phyloP scores from a whole-genome alignment of 1,140 invertebrate genomes.

The Pemphigus obesinymphae region DNA sequence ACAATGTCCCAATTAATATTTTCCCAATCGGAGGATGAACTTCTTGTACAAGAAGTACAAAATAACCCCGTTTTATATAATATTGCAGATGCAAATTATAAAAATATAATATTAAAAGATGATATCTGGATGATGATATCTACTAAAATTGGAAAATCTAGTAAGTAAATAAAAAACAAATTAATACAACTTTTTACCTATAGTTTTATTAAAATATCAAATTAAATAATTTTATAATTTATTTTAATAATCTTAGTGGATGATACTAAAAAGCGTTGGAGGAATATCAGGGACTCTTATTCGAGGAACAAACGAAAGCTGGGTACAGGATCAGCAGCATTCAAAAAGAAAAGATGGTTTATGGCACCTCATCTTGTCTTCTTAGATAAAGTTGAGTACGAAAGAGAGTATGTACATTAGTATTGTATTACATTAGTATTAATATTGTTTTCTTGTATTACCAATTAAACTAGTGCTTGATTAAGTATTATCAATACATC shows the following conservation, averaged over 20 bases:
- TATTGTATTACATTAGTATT: no score
- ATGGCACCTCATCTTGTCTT: not conserved
- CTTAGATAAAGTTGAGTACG: not conserved
- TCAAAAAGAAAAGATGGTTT: not conserved
- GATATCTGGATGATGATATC: not conserved
- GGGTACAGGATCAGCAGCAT: not conserved
- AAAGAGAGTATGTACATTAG: not conserved
- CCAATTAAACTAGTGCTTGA: no score
- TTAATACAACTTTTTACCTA: not conserved
- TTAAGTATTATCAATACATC: no score
- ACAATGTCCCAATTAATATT: no score
- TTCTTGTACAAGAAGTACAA: not conserved
- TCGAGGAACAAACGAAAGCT: not conserved
- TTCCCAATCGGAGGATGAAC: not conserved
- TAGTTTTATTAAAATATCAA: no score
- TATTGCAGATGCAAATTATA: not conserved
- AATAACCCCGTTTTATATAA: no score
- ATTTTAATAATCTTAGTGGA: not conserved
- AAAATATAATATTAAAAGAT: not conserved
- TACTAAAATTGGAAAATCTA: not conserved
- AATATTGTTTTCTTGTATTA: no score
- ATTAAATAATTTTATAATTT: not conserved
- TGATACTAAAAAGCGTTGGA: not conserved
- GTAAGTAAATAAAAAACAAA: not conserved
- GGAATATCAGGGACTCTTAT: not conserved